Evolutionary conservation across 64 coral and sea anemone species (phyloP), one percentile per base, ranked within the genome.

Genomic region (Actinia equina): DNA sequence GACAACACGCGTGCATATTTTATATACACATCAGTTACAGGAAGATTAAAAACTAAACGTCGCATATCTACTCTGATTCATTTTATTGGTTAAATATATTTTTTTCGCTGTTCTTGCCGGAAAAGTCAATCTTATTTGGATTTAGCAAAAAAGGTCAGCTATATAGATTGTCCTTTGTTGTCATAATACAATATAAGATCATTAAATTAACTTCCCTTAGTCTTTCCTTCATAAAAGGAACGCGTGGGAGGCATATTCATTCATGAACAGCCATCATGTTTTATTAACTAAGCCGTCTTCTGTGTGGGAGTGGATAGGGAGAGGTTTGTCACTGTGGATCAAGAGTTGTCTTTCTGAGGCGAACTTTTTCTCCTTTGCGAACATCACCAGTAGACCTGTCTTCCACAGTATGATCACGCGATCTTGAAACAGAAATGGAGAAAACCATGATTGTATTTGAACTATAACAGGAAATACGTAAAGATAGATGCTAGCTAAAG

Each of bases 161-260:
- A 5, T 30, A 30, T 1, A 30, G 41, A n/a, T n/a, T 74, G n/a
- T 26, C 69, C 41, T 7, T 65, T 74, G 27, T 74, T 74, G 41
- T 74, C 69, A 74, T 41, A 74, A 74, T 74, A 74, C 69, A 74
- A 74, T 74, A 74, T 74, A 42, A 74, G 12, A 74, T 74, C 37
- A 74, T 74, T 74, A 26, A 74, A 30, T 74, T 71, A 74, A 25
- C n/a, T 74, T 26, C 41, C 54, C 54, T 56, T 56, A 56, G 54
- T 56, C 14, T 14, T 37, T 10, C 6, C 23, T 12, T 74, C 9
- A 15, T 74, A 12, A 74, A 41, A 15, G 26, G 6, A 74, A 30
- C 26, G 69, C 69, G 69, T 74, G 26, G 69, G 69, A 74, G 23
- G 69, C 69, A 23, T 19, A 19, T 2, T 2, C n/a, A n/a, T n/a